Conservation (phyloP, 2,113 vertebrate species). For the Odocoileus hemionus region DNA sequence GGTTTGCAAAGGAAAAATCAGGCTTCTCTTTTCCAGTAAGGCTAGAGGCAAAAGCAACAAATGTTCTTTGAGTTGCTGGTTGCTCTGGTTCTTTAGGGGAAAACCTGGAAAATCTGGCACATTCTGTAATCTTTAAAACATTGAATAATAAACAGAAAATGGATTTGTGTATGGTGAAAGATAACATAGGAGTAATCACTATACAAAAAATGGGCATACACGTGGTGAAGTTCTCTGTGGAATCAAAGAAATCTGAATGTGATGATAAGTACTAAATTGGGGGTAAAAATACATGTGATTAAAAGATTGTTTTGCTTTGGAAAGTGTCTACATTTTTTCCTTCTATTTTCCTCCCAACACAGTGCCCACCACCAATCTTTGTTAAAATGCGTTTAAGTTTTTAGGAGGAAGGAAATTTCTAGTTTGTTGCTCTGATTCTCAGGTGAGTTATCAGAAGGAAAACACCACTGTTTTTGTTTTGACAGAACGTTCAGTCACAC, state of each 20-base stretch:
- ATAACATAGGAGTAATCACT: background rate
- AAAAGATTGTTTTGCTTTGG: background rate
- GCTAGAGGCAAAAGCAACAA: background rate
- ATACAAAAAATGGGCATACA: background rate
- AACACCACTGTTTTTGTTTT: background rate
- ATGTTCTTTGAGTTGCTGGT: background rate
- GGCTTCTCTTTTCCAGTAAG: background rate
- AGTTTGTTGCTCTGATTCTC: background rate
- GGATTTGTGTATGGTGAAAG: background rate
- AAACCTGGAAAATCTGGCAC: background rate
- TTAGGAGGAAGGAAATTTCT: background rate
- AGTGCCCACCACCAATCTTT: background rate
- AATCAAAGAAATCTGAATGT: constrained; percentile 13
- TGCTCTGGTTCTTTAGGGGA: background rate
- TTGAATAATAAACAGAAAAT: background rate
- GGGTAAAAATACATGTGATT: background rate
- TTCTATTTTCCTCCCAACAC: background rate
- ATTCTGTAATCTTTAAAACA: background rate
- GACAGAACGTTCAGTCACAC: background rate
- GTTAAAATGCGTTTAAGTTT: background rate
- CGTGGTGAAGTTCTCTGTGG: background rate
- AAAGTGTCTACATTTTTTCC: background rate
- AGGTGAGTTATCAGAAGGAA: background rate
- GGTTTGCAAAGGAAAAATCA: background rate
- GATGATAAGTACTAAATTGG: background rate